A percentile compares a stretch with the other conserved stretches of the same genome.
Conservation (phyloP, 2,888 invertebrate genomes). For the Drosophila setosimentum region DNA sequence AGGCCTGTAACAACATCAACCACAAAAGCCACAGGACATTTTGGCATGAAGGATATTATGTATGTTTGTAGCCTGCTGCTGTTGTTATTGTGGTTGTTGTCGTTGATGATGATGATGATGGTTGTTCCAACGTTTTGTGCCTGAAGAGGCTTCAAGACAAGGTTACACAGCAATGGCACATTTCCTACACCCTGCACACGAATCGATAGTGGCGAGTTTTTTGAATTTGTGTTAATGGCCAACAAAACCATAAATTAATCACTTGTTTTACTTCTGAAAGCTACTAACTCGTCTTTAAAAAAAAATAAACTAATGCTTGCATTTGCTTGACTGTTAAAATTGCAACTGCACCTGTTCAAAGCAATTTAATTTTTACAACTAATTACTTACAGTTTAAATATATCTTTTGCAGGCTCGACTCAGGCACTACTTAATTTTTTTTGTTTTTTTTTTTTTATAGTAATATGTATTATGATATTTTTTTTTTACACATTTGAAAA, state of each 20-base stretch:
- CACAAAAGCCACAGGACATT: constrained; percentile 79
- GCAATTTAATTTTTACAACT: background rate
- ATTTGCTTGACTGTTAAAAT: background rate
- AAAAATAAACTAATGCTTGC: too few relatives aligned
- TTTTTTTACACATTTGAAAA: background rate
- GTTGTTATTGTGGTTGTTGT: constrained; percentile 16
- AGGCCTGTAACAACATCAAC: constrained; percentile 66
- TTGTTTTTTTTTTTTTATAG: background rate
- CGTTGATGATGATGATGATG: constrained; percentile 29
- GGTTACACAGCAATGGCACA: constrained; percentile 70
- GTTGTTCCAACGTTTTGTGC: constrained; percentile 45
- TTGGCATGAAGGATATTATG: constrained; percentile 75
- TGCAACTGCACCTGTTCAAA: background rate
- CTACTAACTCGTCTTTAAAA: background rate
- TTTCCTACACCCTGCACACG: constrained; percentile 38
- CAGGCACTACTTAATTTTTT: too few relatives aligned
- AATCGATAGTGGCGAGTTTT: background rate
- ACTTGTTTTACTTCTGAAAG: background rate
- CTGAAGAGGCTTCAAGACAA: constrained; percentile 64
- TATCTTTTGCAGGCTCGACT: too few relatives aligned
- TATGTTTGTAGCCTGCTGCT: constrained; percentile 30
- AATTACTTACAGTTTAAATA: too few relatives aligned
- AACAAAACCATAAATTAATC: background rate
- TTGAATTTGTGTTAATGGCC: background rate
- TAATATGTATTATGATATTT: background rate